Evolutionary conservation across 2,888 invertebrate genomes (phyloP).

Genomic region (Amblyteles armatorius): DNA sequence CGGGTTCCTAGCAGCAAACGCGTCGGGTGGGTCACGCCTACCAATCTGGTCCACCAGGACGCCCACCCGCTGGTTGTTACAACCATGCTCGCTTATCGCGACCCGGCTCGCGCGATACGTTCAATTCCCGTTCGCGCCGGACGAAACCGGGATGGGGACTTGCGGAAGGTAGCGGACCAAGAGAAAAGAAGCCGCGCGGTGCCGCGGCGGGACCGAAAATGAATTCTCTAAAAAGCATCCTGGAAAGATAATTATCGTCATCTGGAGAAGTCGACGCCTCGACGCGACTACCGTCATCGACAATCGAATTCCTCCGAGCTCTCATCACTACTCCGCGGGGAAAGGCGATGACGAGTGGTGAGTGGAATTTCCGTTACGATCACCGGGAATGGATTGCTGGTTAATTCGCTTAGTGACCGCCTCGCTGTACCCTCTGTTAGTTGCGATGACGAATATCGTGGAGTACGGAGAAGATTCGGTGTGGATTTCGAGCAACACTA

Average conservation of each 20-base stretch:
- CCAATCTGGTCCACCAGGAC: constrained; percentile 78
- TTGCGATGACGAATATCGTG: background rate
- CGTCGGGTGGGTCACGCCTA: constrained; percentile 79
- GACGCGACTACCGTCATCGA: background rate
- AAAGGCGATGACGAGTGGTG: background rate
- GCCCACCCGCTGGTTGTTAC: constrained; percentile 69
- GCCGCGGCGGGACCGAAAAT: constrained; percentile 63
- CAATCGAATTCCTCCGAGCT: background rate
- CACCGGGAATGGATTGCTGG: background rate
- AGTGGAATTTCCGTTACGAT: background rate
- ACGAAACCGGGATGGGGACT: constrained; percentile 19
- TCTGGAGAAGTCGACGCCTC: constrained; percentile 36
- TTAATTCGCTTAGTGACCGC: background rate
- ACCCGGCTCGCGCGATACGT: constrained; percentile 58
- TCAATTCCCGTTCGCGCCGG: constrained; percentile 64
- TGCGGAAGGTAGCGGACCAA: constrained; percentile 36
- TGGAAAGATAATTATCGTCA: constrained; percentile 32
- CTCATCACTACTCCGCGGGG: constrained; percentile 31
- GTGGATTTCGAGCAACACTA: background rate
- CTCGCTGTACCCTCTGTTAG: background rate
- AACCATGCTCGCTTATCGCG: constrained; percentile 60
- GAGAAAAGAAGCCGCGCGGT: constrained; percentile 13
- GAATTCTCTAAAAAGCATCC: constrained; percentile 67
- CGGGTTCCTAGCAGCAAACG: constrained; percentile 56
- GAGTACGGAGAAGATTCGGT: background rate